Evolutionary conservation across 2,888 invertebrate genomes (phyloP), one percentile per base, ranked within the genome.

Genomic region (Portevinia maculata): DNA sequence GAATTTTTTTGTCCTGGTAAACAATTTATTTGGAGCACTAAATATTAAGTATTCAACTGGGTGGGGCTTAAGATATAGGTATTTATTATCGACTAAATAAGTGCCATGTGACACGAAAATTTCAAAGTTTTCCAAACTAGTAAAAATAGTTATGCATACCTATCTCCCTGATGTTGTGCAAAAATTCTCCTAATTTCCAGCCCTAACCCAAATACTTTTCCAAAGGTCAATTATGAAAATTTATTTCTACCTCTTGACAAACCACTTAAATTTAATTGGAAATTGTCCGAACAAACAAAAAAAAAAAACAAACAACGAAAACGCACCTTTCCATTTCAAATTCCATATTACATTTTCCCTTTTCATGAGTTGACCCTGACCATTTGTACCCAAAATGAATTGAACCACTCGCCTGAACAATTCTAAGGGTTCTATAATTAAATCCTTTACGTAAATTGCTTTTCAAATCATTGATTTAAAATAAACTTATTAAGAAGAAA

Each of bases 391-490:
- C 19, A 21, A 60, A 62, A n/a, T 11, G 21, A n/a, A 52, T 24
- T 15, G 7, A 7, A 39, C 8, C 17, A 19, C 8, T 17, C 44
- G 19, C 4, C 19, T 44, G 19, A n/a, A 17, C 44, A 8, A 34
- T 1, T 11, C 9, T 8, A 41, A 41, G 37, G 21, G 19, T 21
- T 37, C 48, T 65, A 53, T 71, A 79, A 79, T 71, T 71, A 65
- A 79, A 64, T 71, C 62, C 59, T 71, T 71, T 46, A n/a, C n/a
- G n/a, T 24, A 55, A 71, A 71, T 71, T 65, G 65, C 39, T 65
- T 79, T 65, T 79, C 59, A 79, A 73, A 44, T 65, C 71, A 79
- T 67, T 79, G 79, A 60, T 73, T 79, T 65, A 48, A 79, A 71
- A 79, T 60, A 59, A 60, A 78, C 41, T 57, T 41, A 57, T 57